Conservation (phyloP, 2,888 invertebrate species). For the Drosophila anomalipes region DNA sequence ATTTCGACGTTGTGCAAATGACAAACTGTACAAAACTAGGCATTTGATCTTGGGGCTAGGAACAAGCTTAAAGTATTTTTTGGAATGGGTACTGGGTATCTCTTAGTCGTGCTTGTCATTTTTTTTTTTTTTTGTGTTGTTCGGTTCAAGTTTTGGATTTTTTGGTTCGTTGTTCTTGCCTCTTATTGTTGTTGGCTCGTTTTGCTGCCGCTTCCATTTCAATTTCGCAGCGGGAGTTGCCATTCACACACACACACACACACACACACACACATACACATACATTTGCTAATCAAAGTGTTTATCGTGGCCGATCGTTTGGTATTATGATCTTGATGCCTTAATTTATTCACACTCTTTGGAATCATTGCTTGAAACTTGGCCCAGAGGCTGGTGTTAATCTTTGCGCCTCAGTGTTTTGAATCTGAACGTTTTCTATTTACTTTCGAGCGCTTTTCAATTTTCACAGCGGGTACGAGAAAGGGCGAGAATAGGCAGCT, state of each 20-base stretch:
- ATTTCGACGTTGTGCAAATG: background rate
- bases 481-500: background rate
- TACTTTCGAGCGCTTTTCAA: constrained; percentile 77
- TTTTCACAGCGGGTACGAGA: constrained; percentile 68
- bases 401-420: constrained; percentile 66
- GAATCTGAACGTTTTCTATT: constrained; percentile 66
- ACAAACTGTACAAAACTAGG: too few species aligned
- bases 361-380: constrained; percentile 16
- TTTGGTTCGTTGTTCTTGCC: constrained; percentile 22
- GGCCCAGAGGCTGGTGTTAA: constrained; percentile 60
- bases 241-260: constrained; percentile 42
- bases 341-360: constrained; percentile 83
- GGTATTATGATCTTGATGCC: constrained; percentile 80
- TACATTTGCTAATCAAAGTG: constrained; percentile 77
- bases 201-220: constrained; percentile 78
- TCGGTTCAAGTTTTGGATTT: constrained; percentile 28
- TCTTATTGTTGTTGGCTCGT: constrained; percentile 43
- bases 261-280: background rate
- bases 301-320: constrained; percentile 81
- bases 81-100: background rate
- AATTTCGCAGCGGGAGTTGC: constrained; percentile 75
- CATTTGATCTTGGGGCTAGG: background rate
- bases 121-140: background rate
- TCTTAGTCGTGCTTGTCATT: background rate
- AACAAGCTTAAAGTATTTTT: background rate